A percentile compares a stretch with the other conserved stretches of the same genome.
These are phyloP conservation scores for Sphaerophoria taeniata DNA, from an alignment of 2,888 invertebrate genomes.

Conservation along the genomic window DNA sequence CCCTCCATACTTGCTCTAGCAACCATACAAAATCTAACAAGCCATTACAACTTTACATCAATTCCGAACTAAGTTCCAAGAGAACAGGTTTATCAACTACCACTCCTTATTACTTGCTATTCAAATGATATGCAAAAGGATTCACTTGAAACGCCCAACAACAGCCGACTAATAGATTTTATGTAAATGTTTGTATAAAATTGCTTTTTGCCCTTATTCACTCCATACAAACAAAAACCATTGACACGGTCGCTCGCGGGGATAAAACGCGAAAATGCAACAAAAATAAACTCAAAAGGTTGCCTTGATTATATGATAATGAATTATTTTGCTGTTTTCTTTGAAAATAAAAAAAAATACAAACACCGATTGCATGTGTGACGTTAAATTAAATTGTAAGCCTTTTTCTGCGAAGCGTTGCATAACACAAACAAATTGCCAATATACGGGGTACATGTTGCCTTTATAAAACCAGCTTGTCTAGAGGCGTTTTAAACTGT, in stretches of 20 bases:
- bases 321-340: background rate
- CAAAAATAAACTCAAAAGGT: slow-evolving; percentile 9
- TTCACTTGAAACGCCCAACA: slow-evolving; percentile 4
- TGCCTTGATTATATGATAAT: slow-evolving; percentile 23
- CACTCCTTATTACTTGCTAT: slow-evolving; percentile 2
- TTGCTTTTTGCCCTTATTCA: slow-evolving; percentile 16
- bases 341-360: background rate
- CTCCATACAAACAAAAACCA: background rate
- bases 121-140: background rate
- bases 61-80: background rate
- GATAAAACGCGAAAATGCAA: background rate
- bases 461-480: background rate
- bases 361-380: slow-evolving; percentile 56
- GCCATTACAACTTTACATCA: slow-evolving; percentile 1
- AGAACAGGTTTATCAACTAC: background rate
- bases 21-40: slow-evolving; percentile 1
- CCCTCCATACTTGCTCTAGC: background rate
- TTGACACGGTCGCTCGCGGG: background rate
- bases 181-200: slow-evolving; percentile 4
- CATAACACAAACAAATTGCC: slow-evolving; percentile 50
- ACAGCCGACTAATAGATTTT: background rate
- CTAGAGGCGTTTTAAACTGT: background rate
- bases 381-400: slow-evolving; percentile 64
- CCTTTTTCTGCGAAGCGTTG: slow-evolving; percentile 38
- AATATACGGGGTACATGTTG: slow-evolving; percentile 38